Evolutionary conservation across 1,140 invertebrate genomes (phyloP).

Genomic region (Drosophila subpulchrella): DNA sequence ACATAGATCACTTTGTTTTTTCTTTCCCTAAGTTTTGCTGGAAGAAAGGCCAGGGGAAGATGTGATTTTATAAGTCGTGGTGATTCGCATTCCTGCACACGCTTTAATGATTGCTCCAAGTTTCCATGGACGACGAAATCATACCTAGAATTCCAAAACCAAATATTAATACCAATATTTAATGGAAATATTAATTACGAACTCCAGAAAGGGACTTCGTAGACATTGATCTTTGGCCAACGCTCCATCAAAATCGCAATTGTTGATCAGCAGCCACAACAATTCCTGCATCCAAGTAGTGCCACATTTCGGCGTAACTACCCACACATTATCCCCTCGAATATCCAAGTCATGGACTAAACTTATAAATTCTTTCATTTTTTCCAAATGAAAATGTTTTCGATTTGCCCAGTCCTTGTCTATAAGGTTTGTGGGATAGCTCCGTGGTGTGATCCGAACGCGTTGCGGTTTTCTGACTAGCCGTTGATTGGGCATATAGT

Average conservation of each 20-base stretch:
- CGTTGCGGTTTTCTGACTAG: slow-evolving; percentile 10
- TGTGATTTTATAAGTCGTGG: slow-evolving; percentile 89
- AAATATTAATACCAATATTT: too few relatives aligned
- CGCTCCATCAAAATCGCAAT: slow-evolving; percentile 85
- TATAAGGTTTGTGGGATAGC: slow-evolving; percentile 50
- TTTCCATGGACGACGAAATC: not conserved
- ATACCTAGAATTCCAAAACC: not conserved
- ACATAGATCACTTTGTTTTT: slow-evolving; percentile 90
- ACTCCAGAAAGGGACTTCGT: slow-evolving; percentile 86
- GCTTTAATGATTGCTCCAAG: slow-evolving; percentile 42
- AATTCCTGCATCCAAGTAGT: slow-evolving; percentile 90
- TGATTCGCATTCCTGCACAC: slow-evolving; percentile 69
- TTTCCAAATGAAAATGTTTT: slow-evolving; percentile 2
- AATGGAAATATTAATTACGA: not conserved
- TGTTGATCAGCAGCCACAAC: slow-evolving; percentile 87
- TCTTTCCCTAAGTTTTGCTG: slow-evolving; percentile 84
- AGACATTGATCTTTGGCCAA: slow-evolving; percentile 83
- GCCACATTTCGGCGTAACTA: slow-evolving; percentile 85
- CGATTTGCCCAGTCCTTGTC: slow-evolving; percentile 53
- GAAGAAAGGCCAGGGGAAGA: slow-evolving; percentile 87
- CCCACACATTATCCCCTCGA: slow-evolving; percentile 85
- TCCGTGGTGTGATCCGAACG: slow-evolving; percentile 47
- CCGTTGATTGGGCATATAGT: too few relatives aligned
- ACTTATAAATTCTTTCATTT: slow-evolving; percentile 48
- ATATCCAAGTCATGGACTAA: slow-evolving; percentile 85